Evolutionary conservation across 2,113 vertebrate genomes (phyloP).

Genomic region (Dendropsophus ebraccatus): DNA sequence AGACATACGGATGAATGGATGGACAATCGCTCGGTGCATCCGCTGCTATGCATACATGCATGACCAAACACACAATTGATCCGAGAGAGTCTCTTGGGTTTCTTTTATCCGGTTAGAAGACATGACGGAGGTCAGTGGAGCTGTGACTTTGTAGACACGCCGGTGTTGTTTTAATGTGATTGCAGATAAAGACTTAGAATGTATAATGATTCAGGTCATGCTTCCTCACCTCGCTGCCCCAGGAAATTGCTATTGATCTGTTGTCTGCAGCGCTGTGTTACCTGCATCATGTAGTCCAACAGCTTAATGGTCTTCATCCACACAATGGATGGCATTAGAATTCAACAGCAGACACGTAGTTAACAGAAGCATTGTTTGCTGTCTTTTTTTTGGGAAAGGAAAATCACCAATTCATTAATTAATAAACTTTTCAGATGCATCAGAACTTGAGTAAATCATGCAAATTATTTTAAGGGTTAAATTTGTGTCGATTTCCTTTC

Average conservation of each 20-base stretch:
- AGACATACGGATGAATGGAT: neutral
- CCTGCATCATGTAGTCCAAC: neutral
- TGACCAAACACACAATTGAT: neutral
- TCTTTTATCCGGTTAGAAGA: neutral
- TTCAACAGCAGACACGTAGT: neutral
- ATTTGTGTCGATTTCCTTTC: too few species aligned
- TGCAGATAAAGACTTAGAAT: conserved; percentile 2
- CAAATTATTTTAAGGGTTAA: too few species aligned
- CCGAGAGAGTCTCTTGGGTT: neutral
- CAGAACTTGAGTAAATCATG: too few species aligned
- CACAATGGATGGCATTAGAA: too few species aligned
- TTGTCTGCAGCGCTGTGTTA: neutral
- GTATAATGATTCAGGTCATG: neutral
- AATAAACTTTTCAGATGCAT: neutral
- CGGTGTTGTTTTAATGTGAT: neutral
- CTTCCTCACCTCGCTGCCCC: neutral
- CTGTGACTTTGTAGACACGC: neutral
- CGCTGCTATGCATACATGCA: conserved; percentile 5
- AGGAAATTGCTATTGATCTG: conserved; percentile 20
- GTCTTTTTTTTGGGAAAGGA: neutral
- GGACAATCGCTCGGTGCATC: neutral
- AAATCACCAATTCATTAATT: neutral
- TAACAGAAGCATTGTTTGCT: neutral
- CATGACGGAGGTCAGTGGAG: neutral
- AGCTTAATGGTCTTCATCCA: neutral